Evolutionary conservation across 1,140 invertebrate species (phyloP).

Genomic region (Pseudomyrmex flavicornis): DNA sequence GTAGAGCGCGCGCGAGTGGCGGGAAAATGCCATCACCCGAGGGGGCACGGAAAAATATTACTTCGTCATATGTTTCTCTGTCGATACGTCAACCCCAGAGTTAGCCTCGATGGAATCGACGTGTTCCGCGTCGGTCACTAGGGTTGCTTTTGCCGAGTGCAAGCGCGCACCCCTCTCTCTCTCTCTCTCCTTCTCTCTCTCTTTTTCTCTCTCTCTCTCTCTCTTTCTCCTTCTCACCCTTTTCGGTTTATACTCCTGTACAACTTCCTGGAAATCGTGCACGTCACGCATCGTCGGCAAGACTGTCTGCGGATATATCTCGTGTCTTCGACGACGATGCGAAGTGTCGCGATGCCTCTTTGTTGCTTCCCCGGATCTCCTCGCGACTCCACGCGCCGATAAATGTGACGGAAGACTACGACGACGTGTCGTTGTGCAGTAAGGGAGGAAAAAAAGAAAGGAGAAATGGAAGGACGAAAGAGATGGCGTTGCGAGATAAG

Average conservation of each 20-base stretch:
- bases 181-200: background rate
- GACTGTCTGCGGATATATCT: slow-evolving; percentile 56
- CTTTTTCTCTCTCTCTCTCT: too few species aligned
- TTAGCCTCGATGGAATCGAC: slow-evolving; percentile 65
- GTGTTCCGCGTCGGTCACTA: slow-evolving; percentile 62
- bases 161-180: slow-evolving; percentile 1
- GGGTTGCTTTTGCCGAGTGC: slow-evolving; percentile 57
- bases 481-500: slow-evolving; percentile 7
- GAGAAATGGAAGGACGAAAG: background rate
- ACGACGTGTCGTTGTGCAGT: slow-evolving; percentile 33
- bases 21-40: slow-evolving; percentile 61
- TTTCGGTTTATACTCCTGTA: background rate
- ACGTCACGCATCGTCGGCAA: slow-evolving; percentile 48
- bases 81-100: slow-evolving; percentile 72
- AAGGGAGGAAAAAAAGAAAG: background rate
- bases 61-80: slow-evolving; percentile 73
- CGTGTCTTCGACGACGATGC: slow-evolving; percentile 40
- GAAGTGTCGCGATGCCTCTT: slow-evolving; percentile 46
- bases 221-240: too few species aligned
- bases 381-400: slow-evolving; percentile 33
- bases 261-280: slow-evolving; percentile 54
- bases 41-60: slow-evolving; percentile 69
- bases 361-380: slow-evolving; percentile 22
- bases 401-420: slow-evolving; percentile 43
- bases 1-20: slow-evolving; percentile 25